phyloP scores from a whole-genome alignment of 2,888 invertebrate species.

The Metacarcinus magister region DNA sequence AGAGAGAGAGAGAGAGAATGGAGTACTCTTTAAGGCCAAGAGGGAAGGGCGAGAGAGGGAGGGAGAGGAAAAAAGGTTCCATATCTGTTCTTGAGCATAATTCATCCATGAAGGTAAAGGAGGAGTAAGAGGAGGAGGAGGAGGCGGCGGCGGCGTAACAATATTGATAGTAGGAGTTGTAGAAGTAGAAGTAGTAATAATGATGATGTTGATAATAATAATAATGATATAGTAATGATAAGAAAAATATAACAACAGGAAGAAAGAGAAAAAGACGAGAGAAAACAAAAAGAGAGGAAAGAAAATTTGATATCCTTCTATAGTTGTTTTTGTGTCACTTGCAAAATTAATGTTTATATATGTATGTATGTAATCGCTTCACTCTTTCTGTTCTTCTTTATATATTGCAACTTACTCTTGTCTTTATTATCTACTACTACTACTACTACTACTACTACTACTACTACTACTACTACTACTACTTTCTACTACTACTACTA shows the following conservation, averaged over 20 bases:
- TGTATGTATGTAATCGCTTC: too few relatives aligned
- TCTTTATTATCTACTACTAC: not conserved
- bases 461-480: not conserved
- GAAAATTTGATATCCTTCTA: too few relatives aligned
- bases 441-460: not conserved
- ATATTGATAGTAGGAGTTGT: not conserved
- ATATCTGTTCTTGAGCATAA: slow-evolving; percentile 34
- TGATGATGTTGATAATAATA: not conserved
- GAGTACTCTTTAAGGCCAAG: not conserved
- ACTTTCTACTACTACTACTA: not conserved
- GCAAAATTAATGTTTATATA: too few relatives aligned
- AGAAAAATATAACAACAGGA: not conserved
- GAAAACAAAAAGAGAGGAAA: too few relatives aligned
- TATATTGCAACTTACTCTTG: not conserved
- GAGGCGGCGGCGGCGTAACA: not conserved
- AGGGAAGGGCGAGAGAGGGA: not conserved
- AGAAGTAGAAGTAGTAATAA: not conserved
- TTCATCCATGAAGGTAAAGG: slow-evolving; percentile 41
- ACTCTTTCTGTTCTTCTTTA: too few relatives aligned
- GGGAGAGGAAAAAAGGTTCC: not conserved
- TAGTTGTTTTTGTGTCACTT: too few relatives aligned
- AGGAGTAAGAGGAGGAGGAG: slow-evolving; percentile 3
- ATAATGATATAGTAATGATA: not conserved
- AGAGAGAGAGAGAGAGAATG: not conserved
- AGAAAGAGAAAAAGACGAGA: too few relatives aligned